Percentiles rank a stretch among this genome's conserved stretches.
Conservation (phyloP, 2,797 vertebrate genomes). For the Chrosomus eos region DNA sequence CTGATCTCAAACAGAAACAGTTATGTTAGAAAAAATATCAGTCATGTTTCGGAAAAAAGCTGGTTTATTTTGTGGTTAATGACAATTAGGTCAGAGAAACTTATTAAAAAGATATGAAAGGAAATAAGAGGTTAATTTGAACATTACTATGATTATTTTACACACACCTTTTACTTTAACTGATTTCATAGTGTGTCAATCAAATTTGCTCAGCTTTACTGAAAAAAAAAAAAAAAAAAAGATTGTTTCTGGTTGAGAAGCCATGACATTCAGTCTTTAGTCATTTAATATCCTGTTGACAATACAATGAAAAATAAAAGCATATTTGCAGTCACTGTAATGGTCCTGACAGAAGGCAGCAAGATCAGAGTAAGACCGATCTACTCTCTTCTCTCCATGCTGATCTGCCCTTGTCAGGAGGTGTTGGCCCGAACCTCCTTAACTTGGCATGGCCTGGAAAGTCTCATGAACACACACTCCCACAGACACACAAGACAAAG, state of each 20-base stretch:
- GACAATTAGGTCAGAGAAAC: neutral
- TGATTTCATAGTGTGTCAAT: neutral
- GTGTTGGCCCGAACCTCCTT: constrained; percentile 45
- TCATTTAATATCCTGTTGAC: neutral
- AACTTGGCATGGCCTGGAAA: constrained; percentile 51
- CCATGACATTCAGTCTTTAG: neutral
- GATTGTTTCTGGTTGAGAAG: neutral
- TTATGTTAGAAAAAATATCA: neutral
- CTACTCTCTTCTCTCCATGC: constrained; percentile 34
- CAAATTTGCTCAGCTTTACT: neutral
- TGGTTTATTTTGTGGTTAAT: neutral
- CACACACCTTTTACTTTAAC: neutral
- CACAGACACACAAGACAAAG: constrained; percentile 54
- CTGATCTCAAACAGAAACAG: neutral
- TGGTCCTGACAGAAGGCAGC: neutral
- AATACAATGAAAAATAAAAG: neutral
- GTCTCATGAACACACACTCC: constrained; percentile 38
- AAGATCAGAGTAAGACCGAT: neutral
- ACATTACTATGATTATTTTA: neutral
- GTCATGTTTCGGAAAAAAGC: neutral
- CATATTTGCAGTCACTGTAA: neutral
- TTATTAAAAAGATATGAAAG: neutral
- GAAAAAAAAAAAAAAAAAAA: neutral
- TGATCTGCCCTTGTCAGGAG: constrained; percentile 50
- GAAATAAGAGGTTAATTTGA: neutral